Conservation (phyloP, 30 jellyfish, hydroid and myxozoan species). For the Aurelia aurita region DNA sequence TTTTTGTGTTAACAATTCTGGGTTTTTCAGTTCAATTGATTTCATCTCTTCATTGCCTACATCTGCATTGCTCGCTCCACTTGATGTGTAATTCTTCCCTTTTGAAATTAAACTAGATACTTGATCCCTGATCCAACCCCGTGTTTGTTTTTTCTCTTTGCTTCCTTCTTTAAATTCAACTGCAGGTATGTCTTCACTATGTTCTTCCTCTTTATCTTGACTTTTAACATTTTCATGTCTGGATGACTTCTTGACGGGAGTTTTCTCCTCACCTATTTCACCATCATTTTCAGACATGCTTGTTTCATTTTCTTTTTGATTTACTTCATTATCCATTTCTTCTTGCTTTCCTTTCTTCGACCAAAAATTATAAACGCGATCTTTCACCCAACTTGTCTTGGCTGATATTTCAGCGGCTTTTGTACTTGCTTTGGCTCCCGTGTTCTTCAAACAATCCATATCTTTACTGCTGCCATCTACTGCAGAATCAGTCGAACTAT, state of each 20-base stretch:
- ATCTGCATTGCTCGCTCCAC: slow-evolving; percentile 17
- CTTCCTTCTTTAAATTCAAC: slow-evolving; percentile 44
- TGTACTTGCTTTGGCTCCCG: slow-evolving; percentile 54
- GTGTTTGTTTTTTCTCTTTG: slow-evolving; percentile 50
- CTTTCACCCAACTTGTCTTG: slow-evolving; percentile 74
- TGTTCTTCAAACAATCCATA: slow-evolving; percentile 65
- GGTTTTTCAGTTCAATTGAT: background rate
- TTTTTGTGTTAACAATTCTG: slow-evolving; percentile 29
- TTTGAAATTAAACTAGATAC: slow-evolving; percentile 78
- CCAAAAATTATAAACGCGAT: slow-evolving; percentile 68
- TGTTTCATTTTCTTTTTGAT: slow-evolving; percentile 4
- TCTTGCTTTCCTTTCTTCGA: slow-evolving; percentile 64
- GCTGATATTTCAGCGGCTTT: slow-evolving; percentile 70
- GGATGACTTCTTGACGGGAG: background rate
- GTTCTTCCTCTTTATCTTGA: background rate
- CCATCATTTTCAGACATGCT: background rate
- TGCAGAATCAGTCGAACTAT: background rate
- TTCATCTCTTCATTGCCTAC: background rate
- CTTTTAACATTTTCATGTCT: background rate
- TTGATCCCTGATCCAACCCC: slow-evolving; percentile 89
- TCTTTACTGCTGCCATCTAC: slow-evolving; percentile 1
- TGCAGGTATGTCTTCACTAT: slow-evolving; percentile 10
- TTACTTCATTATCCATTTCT: slow-evolving; percentile 16
- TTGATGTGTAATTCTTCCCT: slow-evolving; percentile 62
- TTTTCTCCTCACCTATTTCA: background rate